Evolutionary conservation across 2,113 vertebrate genomes (phyloP).

Genomic region (Clarias macrocephalus): DNA sequence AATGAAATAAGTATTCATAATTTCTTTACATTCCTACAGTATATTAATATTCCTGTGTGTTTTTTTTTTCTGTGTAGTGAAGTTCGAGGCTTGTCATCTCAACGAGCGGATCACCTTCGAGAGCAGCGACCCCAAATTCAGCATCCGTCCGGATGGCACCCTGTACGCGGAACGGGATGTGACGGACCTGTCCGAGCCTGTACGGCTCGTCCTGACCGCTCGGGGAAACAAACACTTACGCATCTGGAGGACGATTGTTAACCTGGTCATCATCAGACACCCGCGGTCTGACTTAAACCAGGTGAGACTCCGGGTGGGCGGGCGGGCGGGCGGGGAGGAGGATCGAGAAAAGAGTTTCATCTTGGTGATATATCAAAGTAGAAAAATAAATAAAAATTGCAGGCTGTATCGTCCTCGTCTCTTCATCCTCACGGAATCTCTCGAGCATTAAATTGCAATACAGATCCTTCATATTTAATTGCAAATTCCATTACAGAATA

Average conservation of each 20-base stretch:
- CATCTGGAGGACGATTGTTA: conserved; percentile 83
- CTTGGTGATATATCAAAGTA: background rate
- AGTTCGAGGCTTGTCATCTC: conserved; percentile 84
- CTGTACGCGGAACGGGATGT: conserved; percentile 79
- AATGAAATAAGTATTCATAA: background rate
- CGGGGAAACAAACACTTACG: conserved; percentile 71
- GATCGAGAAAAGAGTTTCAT: background rate
- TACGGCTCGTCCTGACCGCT: conserved; percentile 82
- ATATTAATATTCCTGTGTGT: background rate
- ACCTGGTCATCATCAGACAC: conserved; percentile 80
- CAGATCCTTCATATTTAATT: conserved; percentile 11
- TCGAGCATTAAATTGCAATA: conserved; percentile 21
- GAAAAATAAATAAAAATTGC: conserved; percentile 13
- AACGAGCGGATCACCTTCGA: conserved; percentile 78
- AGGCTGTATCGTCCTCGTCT: background rate
- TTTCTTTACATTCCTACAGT: background rate
- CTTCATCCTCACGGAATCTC: background rate
- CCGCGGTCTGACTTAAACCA: conserved; percentile 67
- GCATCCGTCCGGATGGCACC: conserved; percentile 79
- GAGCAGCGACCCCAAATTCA: conserved; percentile 86
- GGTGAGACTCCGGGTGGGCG: conserved; percentile 52
- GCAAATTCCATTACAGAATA: conserved; percentile 11
- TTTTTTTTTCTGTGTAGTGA: conserved; percentile 70
- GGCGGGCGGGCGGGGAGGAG: too few species aligned
- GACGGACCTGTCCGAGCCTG: conserved; percentile 78